Percentiles rank a stretch among this genome's conserved stretches.
Conservation (phyloP, 2,797 vertebrate genomes). For the Poliocrania exsul region DNA sequence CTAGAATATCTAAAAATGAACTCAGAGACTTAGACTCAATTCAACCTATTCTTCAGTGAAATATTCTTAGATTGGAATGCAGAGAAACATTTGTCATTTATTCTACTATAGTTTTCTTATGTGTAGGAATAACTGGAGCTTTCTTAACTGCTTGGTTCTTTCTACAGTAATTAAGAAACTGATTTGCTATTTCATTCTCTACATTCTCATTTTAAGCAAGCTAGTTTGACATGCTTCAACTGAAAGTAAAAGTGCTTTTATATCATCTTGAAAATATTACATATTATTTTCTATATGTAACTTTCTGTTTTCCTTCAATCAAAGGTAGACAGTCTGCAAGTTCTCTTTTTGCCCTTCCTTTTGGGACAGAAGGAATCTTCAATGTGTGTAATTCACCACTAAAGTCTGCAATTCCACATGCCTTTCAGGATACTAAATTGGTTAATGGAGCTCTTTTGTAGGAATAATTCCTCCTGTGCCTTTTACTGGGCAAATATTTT, state of each 20-base stretch:
- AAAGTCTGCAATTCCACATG: background rate
- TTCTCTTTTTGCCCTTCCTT: background rate
- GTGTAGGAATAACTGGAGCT: background rate
- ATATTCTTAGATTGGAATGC: background rate
- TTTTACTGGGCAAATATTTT: background rate
- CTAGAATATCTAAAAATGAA: background rate
- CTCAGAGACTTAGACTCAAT: background rate
- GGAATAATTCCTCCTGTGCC: background rate
- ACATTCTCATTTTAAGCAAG: background rate
- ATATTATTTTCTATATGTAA: background rate
- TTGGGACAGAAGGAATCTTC: background rate
- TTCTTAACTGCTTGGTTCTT: background rate
- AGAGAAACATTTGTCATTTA: background rate
- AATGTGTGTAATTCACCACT: background rate
- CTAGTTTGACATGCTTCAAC: background rate
- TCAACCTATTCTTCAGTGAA: background rate
- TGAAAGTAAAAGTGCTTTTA: background rate
- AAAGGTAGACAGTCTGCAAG: background rate
- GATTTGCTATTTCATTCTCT: background rate
- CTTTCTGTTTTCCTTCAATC: background rate
- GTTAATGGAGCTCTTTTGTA: background rate
- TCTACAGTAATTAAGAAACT: background rate
- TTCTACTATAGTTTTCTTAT: background rate
- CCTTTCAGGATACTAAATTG: background rate
- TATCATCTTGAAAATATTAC: background rate